Percentiles rank a stretch among this genome's conserved stretches.
phyloP scores from a whole-genome alignment of 2,113 vertebrate genomes.

The Periophthalmus modestus region DNA sequence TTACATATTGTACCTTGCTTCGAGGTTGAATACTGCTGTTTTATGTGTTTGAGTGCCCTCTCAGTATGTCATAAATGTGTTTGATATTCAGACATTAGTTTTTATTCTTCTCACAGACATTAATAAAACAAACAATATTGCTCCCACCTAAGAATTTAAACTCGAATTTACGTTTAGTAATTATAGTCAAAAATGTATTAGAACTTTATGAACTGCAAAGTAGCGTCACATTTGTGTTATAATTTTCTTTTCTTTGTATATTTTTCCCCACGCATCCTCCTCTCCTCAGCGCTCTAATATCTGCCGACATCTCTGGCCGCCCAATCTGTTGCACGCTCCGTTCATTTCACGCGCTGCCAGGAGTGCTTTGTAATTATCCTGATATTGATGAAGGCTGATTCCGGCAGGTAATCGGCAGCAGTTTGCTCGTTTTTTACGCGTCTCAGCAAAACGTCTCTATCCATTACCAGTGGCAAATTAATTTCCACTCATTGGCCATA shows the following conservation, averaged over 20 bases:
- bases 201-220: background rate
- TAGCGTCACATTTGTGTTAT: slow-evolving; percentile 18
- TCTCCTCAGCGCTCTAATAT: slow-evolving; percentile 59
- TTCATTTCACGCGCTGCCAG: slow-evolving; percentile 79
- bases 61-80: background rate
- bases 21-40: too few relatives aligned
- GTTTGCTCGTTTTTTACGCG: slow-evolving; percentile 70
- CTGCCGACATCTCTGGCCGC: slow-evolving; percentile 69
- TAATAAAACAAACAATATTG: background rate
- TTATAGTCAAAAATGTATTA: background rate
- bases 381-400: slow-evolving; percentile 79
- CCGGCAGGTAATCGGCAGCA: slow-evolving; percentile 79
- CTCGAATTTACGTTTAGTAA: background rate
- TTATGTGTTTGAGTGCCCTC: background rate
- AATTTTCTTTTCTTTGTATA: slow-evolving; percentile 15
- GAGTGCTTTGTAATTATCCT: slow-evolving; percentile 80
- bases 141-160: background rate
- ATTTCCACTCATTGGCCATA: slow-evolving; percentile 69
- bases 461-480: slow-evolving; percentile 74
- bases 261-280: background rate
- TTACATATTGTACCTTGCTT: background rate
- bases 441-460: slow-evolving; percentile 78
- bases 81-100: background rate
- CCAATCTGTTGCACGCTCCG: slow-evolving; percentile 67
- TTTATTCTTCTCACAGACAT: background rate